Conservation (phyloP, 2,888 invertebrate species). For the Teleogryllus oceanicus region DNA sequence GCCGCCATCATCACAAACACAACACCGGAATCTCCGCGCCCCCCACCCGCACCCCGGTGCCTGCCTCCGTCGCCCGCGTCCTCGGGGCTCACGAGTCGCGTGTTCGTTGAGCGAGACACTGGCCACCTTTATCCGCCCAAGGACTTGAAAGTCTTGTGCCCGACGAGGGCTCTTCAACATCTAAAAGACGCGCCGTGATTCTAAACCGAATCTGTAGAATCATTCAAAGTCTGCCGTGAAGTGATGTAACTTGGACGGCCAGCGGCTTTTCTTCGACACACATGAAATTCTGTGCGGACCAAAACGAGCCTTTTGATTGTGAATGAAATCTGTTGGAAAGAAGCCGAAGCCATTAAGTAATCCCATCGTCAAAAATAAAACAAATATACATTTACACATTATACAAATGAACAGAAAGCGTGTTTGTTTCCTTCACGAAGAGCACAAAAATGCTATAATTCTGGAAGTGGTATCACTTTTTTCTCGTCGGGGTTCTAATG, state of each 20-base stretch:
- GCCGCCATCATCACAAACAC: not conserved
- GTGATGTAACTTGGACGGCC: constrained; percentile 18
- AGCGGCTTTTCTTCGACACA: constrained; percentile 1
- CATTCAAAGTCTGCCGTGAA: not conserved
- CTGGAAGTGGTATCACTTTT: no score
- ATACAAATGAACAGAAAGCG: not conserved
- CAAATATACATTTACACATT: not conserved
- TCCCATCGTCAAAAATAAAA: not conserved
- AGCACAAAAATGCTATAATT: no score
- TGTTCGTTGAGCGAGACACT: not conserved
- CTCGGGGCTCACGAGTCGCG: not conserved
- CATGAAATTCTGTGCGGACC: not conserved
- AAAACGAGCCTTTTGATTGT: constrained; percentile 6
- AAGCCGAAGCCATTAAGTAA: not conserved
- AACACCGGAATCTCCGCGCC: not conserved
- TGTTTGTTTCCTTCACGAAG: not conserved
- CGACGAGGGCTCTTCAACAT: not conserved
- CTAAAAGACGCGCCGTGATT: constrained; percentile 11
- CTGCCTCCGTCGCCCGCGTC: not conserved
- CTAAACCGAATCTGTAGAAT: constrained; percentile 6
- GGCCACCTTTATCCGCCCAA: constrained; percentile 12
- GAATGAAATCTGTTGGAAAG: not conserved
- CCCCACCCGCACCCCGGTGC: not conserved
- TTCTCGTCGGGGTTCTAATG: no score
- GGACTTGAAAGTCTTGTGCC: constrained; percentile 1